Evolutionary conservation across 2,797 vertebrate species (phyloP), one percentile per base, ranked within the genome.

Genomic region (Thunnus albacares): DNA sequence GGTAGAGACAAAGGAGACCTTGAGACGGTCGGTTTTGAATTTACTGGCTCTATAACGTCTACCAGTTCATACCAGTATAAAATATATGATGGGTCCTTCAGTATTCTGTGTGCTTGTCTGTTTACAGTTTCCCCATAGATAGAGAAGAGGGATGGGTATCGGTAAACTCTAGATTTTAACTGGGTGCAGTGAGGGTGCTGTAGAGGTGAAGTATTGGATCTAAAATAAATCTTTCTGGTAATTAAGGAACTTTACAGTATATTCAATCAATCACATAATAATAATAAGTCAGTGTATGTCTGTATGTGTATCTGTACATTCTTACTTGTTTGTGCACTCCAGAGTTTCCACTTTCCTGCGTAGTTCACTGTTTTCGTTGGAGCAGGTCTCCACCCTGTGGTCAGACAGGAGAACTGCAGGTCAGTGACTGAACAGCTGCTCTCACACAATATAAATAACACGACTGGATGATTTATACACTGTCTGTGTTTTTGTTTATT

Each of bases 281-380:
- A 58, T 17, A 28, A n/a, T 51, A 12, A 2, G 17, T 1, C 1
- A 11, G 47, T 33, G 24, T 55, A 5, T 52, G 5, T 5, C 10
- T 53, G 60, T 61, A 35, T 71, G 28, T 30, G 1, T 30, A 2
- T 24, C 2, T 24, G 24, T 24, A 33, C 5, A 20, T 24, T 81
- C 94, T 91, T 92, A 98, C 98, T 98, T 98, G 91, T 99, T 99
- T 38, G 97, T 97, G 63, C 96, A 97, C 93, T 99, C 98, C 79
- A 99, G 95, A 38, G 96, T 97, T 84, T 99, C 97, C 26, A 99
- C 97, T 89, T 99, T 99, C 91, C 97, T 96, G 86, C 97, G 97
- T 55, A 99, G 95, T 87, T 99, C 98, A 52, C 90, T 94, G 89
- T 99, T 99, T 93, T 99, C 98, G 3, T 96, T 98, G 76, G 98